A percentile compares a stretch with the other conserved stretches of the same genome.
Conservation (phyloP, 2,888 invertebrate genomes). For the Nematopogon swammerdamellus region DNA sequence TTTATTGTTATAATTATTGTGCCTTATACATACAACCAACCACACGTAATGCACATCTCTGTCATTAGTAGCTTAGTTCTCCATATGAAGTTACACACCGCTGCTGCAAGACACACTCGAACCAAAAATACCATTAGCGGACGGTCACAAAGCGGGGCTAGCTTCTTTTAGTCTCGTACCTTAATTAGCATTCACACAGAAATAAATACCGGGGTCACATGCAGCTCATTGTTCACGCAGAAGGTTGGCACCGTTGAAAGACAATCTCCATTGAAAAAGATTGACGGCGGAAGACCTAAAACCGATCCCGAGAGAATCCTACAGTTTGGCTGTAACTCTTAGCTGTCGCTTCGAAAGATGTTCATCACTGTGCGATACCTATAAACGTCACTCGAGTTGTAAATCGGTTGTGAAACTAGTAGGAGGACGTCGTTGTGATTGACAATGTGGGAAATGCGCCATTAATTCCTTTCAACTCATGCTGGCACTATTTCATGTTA, state of each 20-base stretch:
- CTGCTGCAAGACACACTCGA: background rate
- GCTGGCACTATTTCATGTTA: background rate
- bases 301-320: background rate
- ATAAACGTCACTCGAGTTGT: background rate
- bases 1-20: too few species aligned
- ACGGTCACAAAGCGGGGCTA: background rate
- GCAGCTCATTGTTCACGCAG: background rate
- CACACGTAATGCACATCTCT: too few species aligned
- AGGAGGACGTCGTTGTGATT: background rate
- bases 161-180: background rate
- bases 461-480: background rate
- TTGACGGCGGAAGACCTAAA: background rate
- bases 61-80: too few species aligned
- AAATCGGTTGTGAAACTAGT: background rate
- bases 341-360: background rate
- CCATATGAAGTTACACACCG: too few species aligned
- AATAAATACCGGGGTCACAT: background rate
- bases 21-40: too few species aligned
- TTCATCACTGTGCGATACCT: background rate
- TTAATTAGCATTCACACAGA: background rate
- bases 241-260: background rate
- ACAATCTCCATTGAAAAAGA: background rate
- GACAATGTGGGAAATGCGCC: background rate
- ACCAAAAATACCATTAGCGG: background rate
- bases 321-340: background rate